Base-by-base conservation (phyloP, 2,113 vertebrate genomes). In the Sterna hirundo region DNA sequence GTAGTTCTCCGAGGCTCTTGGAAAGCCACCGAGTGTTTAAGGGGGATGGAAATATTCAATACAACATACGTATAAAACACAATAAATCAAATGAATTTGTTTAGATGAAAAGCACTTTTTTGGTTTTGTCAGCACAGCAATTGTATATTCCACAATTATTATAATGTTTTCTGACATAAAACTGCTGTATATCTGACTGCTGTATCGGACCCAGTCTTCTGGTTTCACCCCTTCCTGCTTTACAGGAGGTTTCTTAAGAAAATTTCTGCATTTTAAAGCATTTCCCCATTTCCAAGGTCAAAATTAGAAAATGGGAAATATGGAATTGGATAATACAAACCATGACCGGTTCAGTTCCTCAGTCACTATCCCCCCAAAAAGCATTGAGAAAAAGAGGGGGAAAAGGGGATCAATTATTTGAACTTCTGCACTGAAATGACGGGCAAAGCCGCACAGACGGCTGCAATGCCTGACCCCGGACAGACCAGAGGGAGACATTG, bases 31-130 rank as follows among this genome's bases (percentile, higher is more conserved):
- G 70, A 25, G 15, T 78, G 78, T 94, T 97, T 94, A 66, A 96
- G 42, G 60, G 47, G n/a, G 27, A 77, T 88, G 71, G 68, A 90
- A 90, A 90, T 91, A 64, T 93, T 91, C 87, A 94, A 90, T 88
- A 83, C 38, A 88, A 57, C 82, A 29, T 34, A 60, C 21, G 6
- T 29, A 90, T 68, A 86, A 90, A 96, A 6, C 86, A 79, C 34
- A 19, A 94, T 97, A 91, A 97, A 97, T 97, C 96, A 97, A 78
- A 82, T 0, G 15, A 81, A 46, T 79, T 90, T 97, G 97, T 97
- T 97, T 97, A 79, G 89, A 91, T 61, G 77, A 88, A 97, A 86
- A 97, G 90, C 76, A 51, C 78, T 93, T 94, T 93, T 92, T 96
- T 88, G 93, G 46, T 94, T 95, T 75, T 83, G 57, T 93, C 91